phyloP scores from a whole-genome alignment of 2,797 vertebrate species.

The Presbytis comata region DNA sequence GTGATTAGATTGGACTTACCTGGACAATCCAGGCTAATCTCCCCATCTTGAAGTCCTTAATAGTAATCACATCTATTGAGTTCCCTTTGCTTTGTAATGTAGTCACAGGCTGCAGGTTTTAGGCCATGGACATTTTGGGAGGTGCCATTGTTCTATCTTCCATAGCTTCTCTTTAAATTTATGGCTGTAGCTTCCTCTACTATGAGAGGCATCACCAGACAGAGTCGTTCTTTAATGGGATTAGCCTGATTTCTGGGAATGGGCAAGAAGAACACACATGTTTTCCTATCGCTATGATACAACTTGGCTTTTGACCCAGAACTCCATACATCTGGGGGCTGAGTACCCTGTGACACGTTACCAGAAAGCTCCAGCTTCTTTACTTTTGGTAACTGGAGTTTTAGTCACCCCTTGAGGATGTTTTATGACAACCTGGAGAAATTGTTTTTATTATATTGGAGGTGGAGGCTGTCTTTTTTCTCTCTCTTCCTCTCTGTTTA shows the following conservation, averaged over 20 bases:
- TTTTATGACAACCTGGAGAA: conserved; percentile 59
- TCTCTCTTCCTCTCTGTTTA: background rate
- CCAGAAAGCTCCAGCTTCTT: background rate
- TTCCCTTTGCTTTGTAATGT: background rate
- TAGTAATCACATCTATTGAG: background rate
- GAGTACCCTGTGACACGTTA: background rate
- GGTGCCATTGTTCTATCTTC: background rate
- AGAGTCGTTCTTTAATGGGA: background rate
- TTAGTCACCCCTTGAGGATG: conserved; percentile 5
- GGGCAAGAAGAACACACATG: background rate
- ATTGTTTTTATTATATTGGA: conserved; percentile 34
- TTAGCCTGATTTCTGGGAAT: conserved; percentile 16
- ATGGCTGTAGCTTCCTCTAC: background rate
- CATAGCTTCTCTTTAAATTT: conserved; percentile 17
- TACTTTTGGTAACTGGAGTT: conserved; percentile 38
- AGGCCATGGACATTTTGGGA: background rate
- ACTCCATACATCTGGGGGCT: background rate
- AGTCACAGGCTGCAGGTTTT: background rate
- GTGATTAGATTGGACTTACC: background rate
- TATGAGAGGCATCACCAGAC: background rate
- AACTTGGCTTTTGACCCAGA: conserved; percentile 28
- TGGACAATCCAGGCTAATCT: background rate
- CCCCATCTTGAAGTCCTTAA: background rate
- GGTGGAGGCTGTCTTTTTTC: background rate
- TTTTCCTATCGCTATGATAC: conserved; percentile 9